Percentiles rank a stretch among this genome's conserved stretches.
Conservation (phyloP, 2,113 vertebrate species). For the Sylvia atricapilla region DNA sequence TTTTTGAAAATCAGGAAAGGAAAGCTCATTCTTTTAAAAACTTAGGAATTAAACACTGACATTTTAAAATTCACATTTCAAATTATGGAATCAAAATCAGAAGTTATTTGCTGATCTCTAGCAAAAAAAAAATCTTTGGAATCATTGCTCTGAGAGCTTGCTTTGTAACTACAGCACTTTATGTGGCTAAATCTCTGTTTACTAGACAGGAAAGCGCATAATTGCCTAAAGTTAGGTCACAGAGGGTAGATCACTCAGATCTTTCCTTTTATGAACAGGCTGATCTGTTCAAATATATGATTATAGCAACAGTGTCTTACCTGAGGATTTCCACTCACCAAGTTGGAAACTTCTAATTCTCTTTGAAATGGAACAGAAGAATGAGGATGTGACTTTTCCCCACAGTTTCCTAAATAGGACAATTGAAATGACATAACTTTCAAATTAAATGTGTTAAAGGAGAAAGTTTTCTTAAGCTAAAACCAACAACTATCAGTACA, state of each 20-base stretch:
- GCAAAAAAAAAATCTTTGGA: neutral
- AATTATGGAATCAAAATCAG: neutral
- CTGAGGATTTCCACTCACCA: neutral
- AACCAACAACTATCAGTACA: neutral
- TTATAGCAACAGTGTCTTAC: neutral
- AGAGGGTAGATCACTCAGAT: neutral
- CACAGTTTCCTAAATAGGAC: neutral
- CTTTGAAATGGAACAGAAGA: neutral
- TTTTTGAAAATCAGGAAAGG: neutral
- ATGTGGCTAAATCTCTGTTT: constrained; percentile 23
- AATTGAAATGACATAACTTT: neutral
- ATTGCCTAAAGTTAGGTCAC: neutral
- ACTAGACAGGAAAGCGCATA: neutral
- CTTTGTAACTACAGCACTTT: neutral
- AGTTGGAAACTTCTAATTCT: neutral
- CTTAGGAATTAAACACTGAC: neutral
- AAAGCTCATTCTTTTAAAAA: neutral
- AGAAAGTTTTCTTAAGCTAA: neutral
- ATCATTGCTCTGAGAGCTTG: neutral
- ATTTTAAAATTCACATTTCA: neutral
- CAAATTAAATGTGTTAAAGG: neutral
- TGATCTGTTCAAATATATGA: neutral
- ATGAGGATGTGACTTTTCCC: neutral
- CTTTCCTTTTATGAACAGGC: neutral
- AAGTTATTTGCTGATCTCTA: neutral